A percentile compares a stretch with the other conserved stretches of the same genome.
phyloP scores from a whole-genome alignment of 2,797 vertebrate species.

The Trachurus trachurus region DNA sequence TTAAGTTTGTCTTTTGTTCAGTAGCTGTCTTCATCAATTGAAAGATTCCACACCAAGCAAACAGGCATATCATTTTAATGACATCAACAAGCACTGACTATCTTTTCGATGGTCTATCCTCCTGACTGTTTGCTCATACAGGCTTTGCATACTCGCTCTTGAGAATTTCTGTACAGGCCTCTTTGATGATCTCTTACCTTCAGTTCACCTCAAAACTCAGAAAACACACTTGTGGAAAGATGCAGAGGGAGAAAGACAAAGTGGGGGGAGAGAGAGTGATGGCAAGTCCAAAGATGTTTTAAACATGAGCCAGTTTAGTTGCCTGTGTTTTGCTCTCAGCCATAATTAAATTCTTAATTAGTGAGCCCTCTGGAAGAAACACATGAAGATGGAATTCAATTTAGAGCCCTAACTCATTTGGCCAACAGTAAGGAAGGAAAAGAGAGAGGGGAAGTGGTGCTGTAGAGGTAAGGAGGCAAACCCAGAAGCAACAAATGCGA shows the following conservation, averaged over 20 bases:
- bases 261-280: constrained; percentile 20
- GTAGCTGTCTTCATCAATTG: constrained; percentile 38
- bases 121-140: constrained; percentile 62
- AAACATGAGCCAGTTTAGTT: constrained; percentile 82
- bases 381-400: constrained; percentile 76
- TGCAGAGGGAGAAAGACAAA: constrained; percentile 20
- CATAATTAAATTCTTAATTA: constrained; percentile 87
- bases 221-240: constrained; percentile 32
- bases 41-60: constrained; percentile 47
- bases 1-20: constrained; percentile 31
- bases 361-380: constrained; percentile 75
- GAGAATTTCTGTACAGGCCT: constrained; percentile 53
- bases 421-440: constrained; percentile 54
- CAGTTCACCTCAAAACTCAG: constrained; percentile 72
- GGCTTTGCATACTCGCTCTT: constrained; percentile 44
- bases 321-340: constrained; percentile 78
- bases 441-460: constrained; percentile 39
- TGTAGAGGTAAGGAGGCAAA: constrained; percentile 50
- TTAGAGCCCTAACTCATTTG: constrained; percentile 71
- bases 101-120: constrained; percentile 19
- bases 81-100: constrained; percentile 31
- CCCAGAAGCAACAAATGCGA: constrained; percentile 46
- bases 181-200: constrained; percentile 70
- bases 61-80: constrained; percentile 48
- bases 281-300: constrained; percentile 71